Conservation (phyloP, 2,113 vertebrate genomes). For the Vimba vimba region DNA sequence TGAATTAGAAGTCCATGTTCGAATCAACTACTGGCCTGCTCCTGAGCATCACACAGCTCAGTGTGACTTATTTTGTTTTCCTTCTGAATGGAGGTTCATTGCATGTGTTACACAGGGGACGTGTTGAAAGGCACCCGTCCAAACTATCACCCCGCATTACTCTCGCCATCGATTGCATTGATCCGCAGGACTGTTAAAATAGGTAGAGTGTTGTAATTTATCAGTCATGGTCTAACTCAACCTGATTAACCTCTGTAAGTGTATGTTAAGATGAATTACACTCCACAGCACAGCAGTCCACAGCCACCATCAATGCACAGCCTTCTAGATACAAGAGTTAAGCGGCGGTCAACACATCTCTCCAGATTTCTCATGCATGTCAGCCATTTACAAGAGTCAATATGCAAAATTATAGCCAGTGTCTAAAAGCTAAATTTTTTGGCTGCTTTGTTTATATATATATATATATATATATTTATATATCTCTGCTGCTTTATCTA, state of each 20-base stretch:
- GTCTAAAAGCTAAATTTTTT: background rate
- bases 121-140: slow-evolving; percentile 15
- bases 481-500: slow-evolving; percentile 8
- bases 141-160: slow-evolving; percentile 37
- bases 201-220: slow-evolving; percentile 46
- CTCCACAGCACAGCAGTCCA: background rate
- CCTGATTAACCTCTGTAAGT: slow-evolving; percentile 40
- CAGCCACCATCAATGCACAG: background rate
- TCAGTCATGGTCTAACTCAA: slow-evolving; percentile 41
- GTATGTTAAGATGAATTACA: slow-evolving; percentile 46
- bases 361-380: slow-evolving; percentile 15
- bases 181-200: slow-evolving; percentile 38
- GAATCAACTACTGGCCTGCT: background rate
- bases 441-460: background rate
- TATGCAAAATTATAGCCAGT: background rate
- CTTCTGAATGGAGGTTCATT: background rate
- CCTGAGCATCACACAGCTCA: background rate
- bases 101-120: slow-evolving; percentile 16
- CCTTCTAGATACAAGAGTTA: background rate
- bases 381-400: background rate
- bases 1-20: background rate
- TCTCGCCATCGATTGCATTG: slow-evolving; percentile 50
- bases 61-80: slow-evolving; percentile 25
- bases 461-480: background rate
- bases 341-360: slow-evolving; percentile 1